Evolutionary conservation across 37 sponge, comb jelly and placozoan genomes (phyloP), one percentile per base, ranked within the genome.

Genomic region (Chondrilla cf. caribensis): DNA sequence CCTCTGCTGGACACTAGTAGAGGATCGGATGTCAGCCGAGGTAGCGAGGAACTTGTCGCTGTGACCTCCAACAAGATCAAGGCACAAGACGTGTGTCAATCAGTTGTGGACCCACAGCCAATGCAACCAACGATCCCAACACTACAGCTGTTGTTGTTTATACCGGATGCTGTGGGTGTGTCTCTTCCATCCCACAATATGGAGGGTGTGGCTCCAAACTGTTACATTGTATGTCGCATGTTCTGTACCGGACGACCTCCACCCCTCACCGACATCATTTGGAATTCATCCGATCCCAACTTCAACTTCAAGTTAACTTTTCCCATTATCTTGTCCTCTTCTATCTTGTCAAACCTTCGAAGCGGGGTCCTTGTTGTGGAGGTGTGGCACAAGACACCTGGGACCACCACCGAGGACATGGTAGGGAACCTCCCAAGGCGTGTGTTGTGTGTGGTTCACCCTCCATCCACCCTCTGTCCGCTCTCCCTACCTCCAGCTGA

Each of bases 361-460:
- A 88, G 87, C 36, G 84, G 84, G 40, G 81, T 93, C 44, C 66
- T 83, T 9, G 89, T 95, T 14, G 79, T 93, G 44, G 96, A 95
- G 75, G 93, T 95, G 79, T 95, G 96, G 96, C 85, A 92, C 58
- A 92, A 79, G 71, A 84, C 87, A 40, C 81, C 90, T 0, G 84
- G 80, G 8, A 29, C 67, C 19, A 65, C 60, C 21, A 87, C 70
- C 31, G 78, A 86, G 0, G 87, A 92, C 79, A 75, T 86, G 77
- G 89, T 88, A 21, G 2, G 11, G 9, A 39, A n/a, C n/a, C 11
- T 47, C 11, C 51, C 11, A 6, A 47, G 6, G 9, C 11, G 51
- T 47, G 51, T 47, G 9, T 14, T 14, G 9, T 14, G 6, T 47
- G 11, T 6, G 11, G 51, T 11, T 11, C 11, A 6, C 51, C 11